These are phyloP conservation scores for Mechanitis mazaeus DNA, from an alignment of 2,888 invertebrate genomes.

Conservation along the genomic window DNA sequence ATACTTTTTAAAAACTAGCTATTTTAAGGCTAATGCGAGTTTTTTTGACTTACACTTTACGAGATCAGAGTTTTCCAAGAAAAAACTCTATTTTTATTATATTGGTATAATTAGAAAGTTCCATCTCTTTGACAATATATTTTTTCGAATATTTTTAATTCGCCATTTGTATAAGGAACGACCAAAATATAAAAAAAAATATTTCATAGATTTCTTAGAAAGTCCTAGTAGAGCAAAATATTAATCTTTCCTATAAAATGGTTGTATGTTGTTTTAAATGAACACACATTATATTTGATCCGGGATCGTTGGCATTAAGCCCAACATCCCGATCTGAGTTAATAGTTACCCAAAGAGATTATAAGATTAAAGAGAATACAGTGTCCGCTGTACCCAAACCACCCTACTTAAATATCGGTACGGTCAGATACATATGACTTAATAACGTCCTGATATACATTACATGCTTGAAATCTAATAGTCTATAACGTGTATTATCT, in stretches of 20 bases:
- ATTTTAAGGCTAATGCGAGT: no score
- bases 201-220: background rate
- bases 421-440: slow-evolving; percentile 2
- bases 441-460: slow-evolving; percentile 3
- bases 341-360: slow-evolving; percentile 26
- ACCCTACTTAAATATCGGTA: slow-evolving; percentile 17
- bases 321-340: slow-evolving; percentile 19
- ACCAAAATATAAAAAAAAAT: no score
- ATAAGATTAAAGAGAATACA: slow-evolving; percentile 24
- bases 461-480: slow-evolving; percentile 2
- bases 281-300: slow-evolving; percentile 17
- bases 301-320: slow-evolving; percentile 20
- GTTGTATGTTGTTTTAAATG: slow-evolving; percentile 5
- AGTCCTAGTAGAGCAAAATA: background rate
- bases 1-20: no score
- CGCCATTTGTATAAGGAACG: no score
- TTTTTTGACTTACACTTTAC: no score
- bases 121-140: no score
- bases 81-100: no score
- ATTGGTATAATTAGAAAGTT: no score
- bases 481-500: background rate
- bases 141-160: no score
- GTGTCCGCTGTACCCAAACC: slow-evolving; percentile 22
- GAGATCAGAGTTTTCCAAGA: no score
- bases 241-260: background rate